Evolutionary conservation across 2,797 vertebrate genomes (phyloP).

Genomic region (Chelidonichthys spinosus): DNA sequence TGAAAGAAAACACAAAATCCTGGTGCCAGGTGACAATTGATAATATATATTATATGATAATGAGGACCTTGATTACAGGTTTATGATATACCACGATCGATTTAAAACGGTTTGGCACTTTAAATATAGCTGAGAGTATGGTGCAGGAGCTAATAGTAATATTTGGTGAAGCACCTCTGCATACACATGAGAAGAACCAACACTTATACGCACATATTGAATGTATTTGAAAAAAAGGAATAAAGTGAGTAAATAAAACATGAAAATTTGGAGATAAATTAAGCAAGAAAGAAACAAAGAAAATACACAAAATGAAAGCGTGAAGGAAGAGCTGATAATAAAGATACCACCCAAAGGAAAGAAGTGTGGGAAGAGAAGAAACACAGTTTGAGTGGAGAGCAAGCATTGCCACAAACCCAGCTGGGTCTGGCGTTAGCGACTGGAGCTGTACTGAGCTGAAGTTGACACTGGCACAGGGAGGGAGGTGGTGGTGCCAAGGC

Average conservation of each 20-base stretch:
- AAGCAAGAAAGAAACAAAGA: neutral
- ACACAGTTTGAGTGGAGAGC: slow-evolving; percentile 6
- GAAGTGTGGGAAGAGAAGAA: slow-evolving; percentile 7
- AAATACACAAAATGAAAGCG: neutral
- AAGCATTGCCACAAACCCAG: slow-evolving; percentile 51
- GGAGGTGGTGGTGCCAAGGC: slow-evolving; percentile 55
- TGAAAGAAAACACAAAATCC: neutral
- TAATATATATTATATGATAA: neutral
- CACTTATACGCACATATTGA: no score
- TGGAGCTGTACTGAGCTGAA: slow-evolving; percentile 60
- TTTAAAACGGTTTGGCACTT: slow-evolving; percentile 16
- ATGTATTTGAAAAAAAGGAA: neutral
- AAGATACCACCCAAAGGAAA: neutral
- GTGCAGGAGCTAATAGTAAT: slow-evolving; percentile 16
- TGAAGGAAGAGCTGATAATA: neutral
- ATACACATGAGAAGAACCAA: slow-evolving; percentile 2
- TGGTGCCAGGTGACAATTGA: neutral
- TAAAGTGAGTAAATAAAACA: neutral
- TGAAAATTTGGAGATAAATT: neutral
- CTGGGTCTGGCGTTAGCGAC: slow-evolving; percentile 42
- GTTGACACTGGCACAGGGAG: slow-evolving; percentile 65
- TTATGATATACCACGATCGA: slow-evolving; percentile 33
- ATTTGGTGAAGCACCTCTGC: slow-evolving; percentile 2
- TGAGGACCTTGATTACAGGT: slow-evolving; percentile 28
- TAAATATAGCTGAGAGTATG: slow-evolving; percentile 21